phyloP scores from a whole-genome alignment of 2,113 vertebrate species.

The Scolopax mira region DNA sequence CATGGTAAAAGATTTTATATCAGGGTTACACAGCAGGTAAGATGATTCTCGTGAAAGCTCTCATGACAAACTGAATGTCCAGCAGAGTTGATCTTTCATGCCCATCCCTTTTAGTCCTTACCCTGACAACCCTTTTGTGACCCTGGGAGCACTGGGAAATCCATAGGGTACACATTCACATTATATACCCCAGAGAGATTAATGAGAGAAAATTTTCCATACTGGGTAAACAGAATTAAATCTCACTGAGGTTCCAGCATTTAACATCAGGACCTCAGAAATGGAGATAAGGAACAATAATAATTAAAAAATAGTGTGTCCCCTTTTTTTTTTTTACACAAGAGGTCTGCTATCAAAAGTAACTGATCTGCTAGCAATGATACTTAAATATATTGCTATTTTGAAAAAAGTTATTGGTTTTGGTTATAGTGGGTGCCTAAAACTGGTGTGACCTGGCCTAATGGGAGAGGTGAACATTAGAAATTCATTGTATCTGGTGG shows the following conservation, averaged over 20 bases:
- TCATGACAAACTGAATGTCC: background rate
- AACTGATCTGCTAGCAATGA: background rate
- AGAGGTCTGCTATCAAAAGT: background rate
- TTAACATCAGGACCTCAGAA: background rate
- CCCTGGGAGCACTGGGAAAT: background rate
- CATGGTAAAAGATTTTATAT: background rate
- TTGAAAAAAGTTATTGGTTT: background rate
- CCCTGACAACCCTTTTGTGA: background rate
- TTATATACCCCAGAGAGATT: background rate
- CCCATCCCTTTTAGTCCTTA: background rate
- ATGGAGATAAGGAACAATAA: conserved; percentile 10
- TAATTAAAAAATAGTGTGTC: background rate
- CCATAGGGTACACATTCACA: background rate
- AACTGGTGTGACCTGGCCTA: background rate
- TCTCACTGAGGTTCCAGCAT: background rate
- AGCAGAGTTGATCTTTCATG: background rate
- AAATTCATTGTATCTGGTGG: accelerated
- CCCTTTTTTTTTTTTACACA: background rate
- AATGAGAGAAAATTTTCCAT: background rate
- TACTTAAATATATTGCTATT: background rate
- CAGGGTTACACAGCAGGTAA: background rate
- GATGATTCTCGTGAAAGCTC: background rate
- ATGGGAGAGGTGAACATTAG: background rate
- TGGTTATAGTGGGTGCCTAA: background rate
- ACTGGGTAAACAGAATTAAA: background rate